phyloP scores from a whole-genome alignment of 2,113 vertebrate species.

The Rhinolophus sinicus region DNA sequence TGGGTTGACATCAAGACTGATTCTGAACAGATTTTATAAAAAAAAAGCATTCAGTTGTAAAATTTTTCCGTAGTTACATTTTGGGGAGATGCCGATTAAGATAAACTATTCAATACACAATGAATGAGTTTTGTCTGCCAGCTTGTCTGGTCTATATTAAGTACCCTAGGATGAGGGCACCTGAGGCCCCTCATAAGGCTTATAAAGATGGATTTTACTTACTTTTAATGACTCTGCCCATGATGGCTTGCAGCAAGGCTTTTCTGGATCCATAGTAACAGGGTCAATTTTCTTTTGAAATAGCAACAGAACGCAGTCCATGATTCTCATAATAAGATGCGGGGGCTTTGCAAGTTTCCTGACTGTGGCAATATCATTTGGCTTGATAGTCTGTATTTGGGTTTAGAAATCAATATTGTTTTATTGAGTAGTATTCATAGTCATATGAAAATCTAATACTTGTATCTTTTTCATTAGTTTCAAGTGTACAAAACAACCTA shows the following conservation, averaged over 20 bases:
- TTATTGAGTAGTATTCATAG: constrained; percentile 9
- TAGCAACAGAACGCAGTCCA: constrained; percentile 87
- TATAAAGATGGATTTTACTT: constrained; percentile 38
- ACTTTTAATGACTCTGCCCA: constrained; percentile 89
- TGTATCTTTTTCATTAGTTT: background rate
- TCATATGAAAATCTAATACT: background rate
- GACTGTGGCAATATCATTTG: constrained; percentile 88
- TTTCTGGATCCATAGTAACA: constrained; percentile 87
- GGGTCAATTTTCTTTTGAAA: constrained; percentile 88
- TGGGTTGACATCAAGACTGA: background rate
- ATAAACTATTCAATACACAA: background rate
- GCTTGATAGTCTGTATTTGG: constrained; percentile 86
- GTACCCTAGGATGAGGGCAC: background rate
- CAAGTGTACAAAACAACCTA: no score
- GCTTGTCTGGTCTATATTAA: background rate
- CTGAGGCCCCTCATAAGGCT: background rate
- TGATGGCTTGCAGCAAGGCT: constrained; percentile 86
- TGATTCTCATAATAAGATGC: constrained; percentile 89
- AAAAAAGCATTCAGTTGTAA: background rate
- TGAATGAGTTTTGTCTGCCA: background rate
- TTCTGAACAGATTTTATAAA: background rate
- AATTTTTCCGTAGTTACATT: background rate
- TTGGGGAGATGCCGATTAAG: background rate
- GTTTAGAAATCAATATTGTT: constrained; percentile 32
- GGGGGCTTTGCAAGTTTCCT: constrained; percentile 89